Evolutionary conservation across 2,888 invertebrate species (phyloP), one percentile per base, ranked within the genome.

Genomic region (Gymnocheta viridis): DNA sequence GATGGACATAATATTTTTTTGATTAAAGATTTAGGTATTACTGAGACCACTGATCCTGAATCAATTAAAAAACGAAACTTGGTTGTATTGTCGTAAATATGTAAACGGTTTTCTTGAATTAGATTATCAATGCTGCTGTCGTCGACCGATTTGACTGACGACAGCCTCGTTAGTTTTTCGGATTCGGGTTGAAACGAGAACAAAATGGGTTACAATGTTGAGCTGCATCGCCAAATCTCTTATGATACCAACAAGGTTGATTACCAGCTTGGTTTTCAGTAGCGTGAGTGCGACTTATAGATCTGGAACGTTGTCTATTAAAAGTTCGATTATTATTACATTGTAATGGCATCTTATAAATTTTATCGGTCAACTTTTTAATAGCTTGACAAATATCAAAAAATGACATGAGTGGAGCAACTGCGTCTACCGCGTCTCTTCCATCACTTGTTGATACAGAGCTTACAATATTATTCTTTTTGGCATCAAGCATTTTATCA

Each of bases 11-110:
- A 19, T 49, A 60, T 74, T 19, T 58, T 41, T 14, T 85, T 82
- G 27, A 86, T 51, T 44, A 82, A 56, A 47, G 72, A 70, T 44
- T 64, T 73, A 2, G 84, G 85, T 38, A 86, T 27, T 1, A 82
- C 74, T 41, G 85, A 86, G 24, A 85, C 82, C 22, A 80, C 67
- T 14, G 86, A 87, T 14, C 85, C 86, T 17, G 86, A 86, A 70
- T 86, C 86, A 67, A 85, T 66, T 17, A 87, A 67, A 72, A 86
- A 86, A 41, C 44, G 19, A 4, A 19, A 51, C 14, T 58, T 66
- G 2, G 58, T 74, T 27, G 38, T 22, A 3, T 56, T 66, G 14
- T 85, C 81, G 17, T 32, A 73, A 32, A 85, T 38, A 32, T 82
- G 56, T 27, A 67, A 47, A 14, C 69, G 67, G 35, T 58, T 70